A percentile compares a stretch with the other conserved stretches of the same genome.
Conservation (phyloP, 2,113 vertebrate genomes). For the Blennius ocellaris region DNA sequence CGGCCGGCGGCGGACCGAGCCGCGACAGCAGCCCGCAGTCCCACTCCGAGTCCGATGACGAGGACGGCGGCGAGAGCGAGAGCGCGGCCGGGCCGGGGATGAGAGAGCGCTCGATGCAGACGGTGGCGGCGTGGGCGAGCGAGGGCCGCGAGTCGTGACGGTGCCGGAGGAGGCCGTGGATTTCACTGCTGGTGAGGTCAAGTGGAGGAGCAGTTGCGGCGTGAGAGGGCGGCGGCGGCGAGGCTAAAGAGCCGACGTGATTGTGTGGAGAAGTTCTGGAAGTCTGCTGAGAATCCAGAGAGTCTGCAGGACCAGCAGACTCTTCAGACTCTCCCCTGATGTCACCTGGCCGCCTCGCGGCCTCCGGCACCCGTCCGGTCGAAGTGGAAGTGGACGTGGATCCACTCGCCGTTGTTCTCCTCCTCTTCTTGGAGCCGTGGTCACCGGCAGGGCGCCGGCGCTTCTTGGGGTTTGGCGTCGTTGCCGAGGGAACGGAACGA, state of each 20-base stretch:
- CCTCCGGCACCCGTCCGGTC: neutral
- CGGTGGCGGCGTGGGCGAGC: conserved; percentile 61
- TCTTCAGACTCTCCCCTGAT: neutral
- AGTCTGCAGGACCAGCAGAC: conserved; percentile 11
- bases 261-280: neutral
- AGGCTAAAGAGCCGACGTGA: neutral
- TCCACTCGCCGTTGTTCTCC: conserved; percentile 17
- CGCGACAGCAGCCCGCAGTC: conserved; percentile 74
- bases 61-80: conserved; percentile 57
- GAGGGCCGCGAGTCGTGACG: conserved; percentile 51
- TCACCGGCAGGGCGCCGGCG: conserved; percentile 63
- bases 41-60: conserved; percentile 74
- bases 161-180: neutral
- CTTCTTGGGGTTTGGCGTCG: conserved; percentile 62
- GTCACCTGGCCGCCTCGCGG: conserved; percentile 1
- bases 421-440: conserved; percentile 60
- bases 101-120: conserved; percentile 73
- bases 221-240: conserved; percentile 24
- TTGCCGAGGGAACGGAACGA: conserved; percentile 25
- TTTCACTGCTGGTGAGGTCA: neutral
- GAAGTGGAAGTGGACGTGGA: neutral
- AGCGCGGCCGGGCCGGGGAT: conserved; percentile 60
- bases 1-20: neutral
- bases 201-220: neutral
- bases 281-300: neutral